phyloP scores from a whole-genome alignment of 1,140 invertebrate genomes.

The Nymphalis io region DNA sequence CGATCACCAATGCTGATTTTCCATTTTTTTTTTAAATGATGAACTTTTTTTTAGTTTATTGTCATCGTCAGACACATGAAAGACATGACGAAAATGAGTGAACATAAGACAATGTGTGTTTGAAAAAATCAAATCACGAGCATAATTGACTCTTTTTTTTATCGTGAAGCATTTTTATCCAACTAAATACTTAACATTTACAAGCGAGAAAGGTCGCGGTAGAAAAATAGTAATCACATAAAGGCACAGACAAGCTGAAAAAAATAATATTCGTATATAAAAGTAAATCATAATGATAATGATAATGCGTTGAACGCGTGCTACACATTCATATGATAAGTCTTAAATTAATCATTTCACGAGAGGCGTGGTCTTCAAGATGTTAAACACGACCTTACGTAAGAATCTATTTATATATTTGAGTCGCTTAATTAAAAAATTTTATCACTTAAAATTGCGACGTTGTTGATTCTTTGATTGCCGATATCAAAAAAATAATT shows the following conservation, averaged over 20 bases:
- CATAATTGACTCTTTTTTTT: not conserved
- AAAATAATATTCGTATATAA: not conserved
- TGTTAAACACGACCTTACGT: not conserved
- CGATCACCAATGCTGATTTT: too few relatives aligned
- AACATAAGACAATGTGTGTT: too few relatives aligned
- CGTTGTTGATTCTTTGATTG: not conserved
- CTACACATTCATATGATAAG: conserved; percentile 5
- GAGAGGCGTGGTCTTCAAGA: not conserved
- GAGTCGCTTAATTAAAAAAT: not conserved
- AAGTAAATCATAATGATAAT: not conserved
- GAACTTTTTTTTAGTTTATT: too few relatives aligned
- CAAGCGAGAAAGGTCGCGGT: too few relatives aligned
- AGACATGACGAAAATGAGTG: not conserved
- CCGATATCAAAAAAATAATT: not conserved
- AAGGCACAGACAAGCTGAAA: not conserved
- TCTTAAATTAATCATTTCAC: not conserved
- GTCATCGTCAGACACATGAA: too few relatives aligned
- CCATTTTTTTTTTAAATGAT: too few relatives aligned
- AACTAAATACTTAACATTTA: too few relatives aligned
- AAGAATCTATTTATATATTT: not conserved
- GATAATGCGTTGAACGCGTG: conserved; percentile 8
- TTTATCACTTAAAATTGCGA: not conserved
- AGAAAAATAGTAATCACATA: not conserved
- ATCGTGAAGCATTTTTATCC: too few relatives aligned
- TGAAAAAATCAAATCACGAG: not conserved